Percentiles rank a stretch among this genome's conserved stretches.
phyloP scores from a whole-genome alignment of 2,113 vertebrate genomes.

The Gymnorhina tibicen region DNA sequence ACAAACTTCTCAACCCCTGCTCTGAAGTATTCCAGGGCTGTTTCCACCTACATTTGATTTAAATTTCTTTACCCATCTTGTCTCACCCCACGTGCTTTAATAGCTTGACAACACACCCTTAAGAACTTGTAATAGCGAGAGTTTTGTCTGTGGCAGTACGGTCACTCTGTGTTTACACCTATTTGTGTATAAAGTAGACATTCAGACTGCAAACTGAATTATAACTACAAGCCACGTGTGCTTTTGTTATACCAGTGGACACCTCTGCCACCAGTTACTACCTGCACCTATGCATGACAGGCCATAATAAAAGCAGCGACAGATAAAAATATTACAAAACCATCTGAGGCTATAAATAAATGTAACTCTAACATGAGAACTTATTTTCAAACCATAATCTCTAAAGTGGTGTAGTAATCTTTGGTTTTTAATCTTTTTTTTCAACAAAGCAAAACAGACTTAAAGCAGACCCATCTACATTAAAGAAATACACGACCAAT shows the following conservation, averaged over 20 bases:
- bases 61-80: neutral
- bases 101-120: neutral
- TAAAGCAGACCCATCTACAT: neutral
- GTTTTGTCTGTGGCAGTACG: neutral
- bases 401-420: neutral
- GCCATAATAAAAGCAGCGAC: rapidly evolving
- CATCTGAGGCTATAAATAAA: neutral
- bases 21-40: neutral
- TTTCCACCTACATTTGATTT: neutral
- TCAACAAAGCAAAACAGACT: neutral
- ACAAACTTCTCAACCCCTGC: neutral
- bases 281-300: neutral
- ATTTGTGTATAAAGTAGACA: neutral
- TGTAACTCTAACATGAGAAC: neutral
- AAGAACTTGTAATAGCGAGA: neutral
- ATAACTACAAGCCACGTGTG: neutral
- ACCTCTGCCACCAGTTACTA: neutral
- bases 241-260: neutral
- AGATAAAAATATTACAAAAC: neutral
- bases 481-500: neutral
- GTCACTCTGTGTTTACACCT: neutral
- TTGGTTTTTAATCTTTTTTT: neutral
- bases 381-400: neutral
- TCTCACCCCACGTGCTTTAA: neutral
- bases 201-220: neutral